Base-by-base conservation (phyloP, 2,113 vertebrate genomes). In the Paralichthys olivaceus region DNA sequence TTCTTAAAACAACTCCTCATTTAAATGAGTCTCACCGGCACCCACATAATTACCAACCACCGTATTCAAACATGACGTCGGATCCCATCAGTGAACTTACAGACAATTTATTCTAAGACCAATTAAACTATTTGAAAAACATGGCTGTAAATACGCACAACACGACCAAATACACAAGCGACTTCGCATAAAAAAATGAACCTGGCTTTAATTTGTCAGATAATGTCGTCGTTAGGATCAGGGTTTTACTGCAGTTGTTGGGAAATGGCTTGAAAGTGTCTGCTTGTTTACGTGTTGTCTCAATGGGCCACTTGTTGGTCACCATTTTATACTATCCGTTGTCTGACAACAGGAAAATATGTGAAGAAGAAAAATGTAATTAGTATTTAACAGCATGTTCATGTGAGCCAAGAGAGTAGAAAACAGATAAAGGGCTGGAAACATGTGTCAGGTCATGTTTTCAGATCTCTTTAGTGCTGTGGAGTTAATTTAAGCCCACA, bases 21-120 rank as follows among this genome's bases (percentile, higher is more conserved):
- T 72, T 67, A 66, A 87, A 81, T 75, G 15, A 70, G 57, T 56
- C 32, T 72, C 61, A 34, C 20, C 37, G 73, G 49, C 47, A 22
- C 79, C 49, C 40, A 56, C 60, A 68, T 67, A 55, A 83, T 72
- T 25, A 19, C 14, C 43, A 45, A 45, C 4, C 14, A 17, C 14
- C 15, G 15, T 15, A 45, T 45, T 45, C 43, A 45, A 45, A 45
- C 43, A 47, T 17, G 15, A 47, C 43, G 15, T 47, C 17, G 43
- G 43, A 47, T 47, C 43, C 43, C 43, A 47, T 19, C 43, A 47
- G 43, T 47, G 43, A 47, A 47, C 17, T 47, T 47, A 47, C 15
- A 47, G 43, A 14, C 40, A 43, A 43, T 5, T 47, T 47, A 47
- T 19, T 47, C 43, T 15, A 47, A 17, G 15, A 19, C 43, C 17